Evolutionary conservation across 2,113 vertebrate genomes (phyloP), one percentile per base, ranked within the genome.

Genomic region (Notiomystis cincta): DNA sequence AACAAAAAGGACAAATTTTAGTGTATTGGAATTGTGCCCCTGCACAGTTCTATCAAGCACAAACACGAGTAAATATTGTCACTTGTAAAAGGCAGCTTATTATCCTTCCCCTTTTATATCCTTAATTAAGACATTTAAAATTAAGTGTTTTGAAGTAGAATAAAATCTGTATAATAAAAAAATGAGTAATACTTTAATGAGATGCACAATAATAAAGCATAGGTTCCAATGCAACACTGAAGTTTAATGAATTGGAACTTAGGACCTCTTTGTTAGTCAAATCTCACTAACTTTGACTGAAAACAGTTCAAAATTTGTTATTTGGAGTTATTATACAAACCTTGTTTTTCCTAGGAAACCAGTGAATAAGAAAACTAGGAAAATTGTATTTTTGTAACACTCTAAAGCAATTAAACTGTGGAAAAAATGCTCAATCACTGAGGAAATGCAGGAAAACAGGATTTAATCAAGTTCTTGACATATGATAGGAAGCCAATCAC

Each of bases 391-490:
- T 97, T 61, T 87, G 1, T 65, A 84, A 75, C 37, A 89, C 42
- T 71, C 64, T 66, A 57, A 79, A 93, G 83, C 70, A 94, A 90
- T 82, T 77, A 80, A 95, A 95, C n/a, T 42, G 56, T 35, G 82
- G 40, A 16, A 4, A 72, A 96, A 92, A 53, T 25, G 53, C 70
- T 85, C 82, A 94, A 48, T 95, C 87, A 88, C 42, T 31, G 47
- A 94, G 70, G 58, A 96, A 96, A 88, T 93, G 42, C 11, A 3
- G n/a, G 65, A 96, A 95, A 23, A 77, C 23, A 69, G 45, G 45
- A 79, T 82, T 95, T 94, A 95, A 91, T 88, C 66, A 90, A 94
- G 58, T 69, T 65, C 89, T 85, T 95, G 62, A 89, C 54, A 88
- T 61, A 82, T 5, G 35, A 94, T 24, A 94, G 81, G 73, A 71